Percentiles rank a stretch among this genome's conserved stretches.
Conservation (phyloP, 2,113 vertebrate genomes). For the Corydoras sp. region DNA sequence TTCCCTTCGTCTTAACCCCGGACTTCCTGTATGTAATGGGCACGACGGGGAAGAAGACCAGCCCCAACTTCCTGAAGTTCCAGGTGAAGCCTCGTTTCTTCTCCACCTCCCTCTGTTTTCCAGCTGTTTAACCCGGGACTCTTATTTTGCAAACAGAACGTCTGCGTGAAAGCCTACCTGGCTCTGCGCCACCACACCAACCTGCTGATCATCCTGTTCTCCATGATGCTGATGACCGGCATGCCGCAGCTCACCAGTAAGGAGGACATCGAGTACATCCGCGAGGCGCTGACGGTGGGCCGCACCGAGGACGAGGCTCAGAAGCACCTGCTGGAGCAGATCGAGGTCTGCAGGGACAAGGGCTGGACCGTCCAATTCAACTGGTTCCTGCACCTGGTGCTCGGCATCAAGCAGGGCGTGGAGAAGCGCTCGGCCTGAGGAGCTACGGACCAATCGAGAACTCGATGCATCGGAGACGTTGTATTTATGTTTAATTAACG, state of each 20-base stretch:
- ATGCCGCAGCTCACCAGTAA: slow-evolving; percentile 97
- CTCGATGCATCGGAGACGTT: too few species aligned
- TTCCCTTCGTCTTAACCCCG: slow-evolving; percentile 94
- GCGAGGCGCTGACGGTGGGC: slow-evolving; percentile 89
- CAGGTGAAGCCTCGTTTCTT: slow-evolving; percentile 70
- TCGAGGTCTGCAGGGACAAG: slow-evolving; percentile 96
- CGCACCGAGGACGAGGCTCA: slow-evolving; percentile 85
- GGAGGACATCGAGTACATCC: slow-evolving; percentile 96
- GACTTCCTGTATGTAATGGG: slow-evolving; percentile 98
- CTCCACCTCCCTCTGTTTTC: too few species aligned
- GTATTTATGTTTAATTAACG: too few species aligned
- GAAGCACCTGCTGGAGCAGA: slow-evolving; percentile 93
- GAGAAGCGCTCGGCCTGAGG: slow-evolving; percentile 84
- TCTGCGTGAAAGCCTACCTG: slow-evolving; percentile 91
- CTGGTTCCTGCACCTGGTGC: slow-evolving; percentile 96
- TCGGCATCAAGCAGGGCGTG: slow-evolving; percentile 95
- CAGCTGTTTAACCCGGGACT: too few species aligned
- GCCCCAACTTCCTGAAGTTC: slow-evolving; percentile 90
- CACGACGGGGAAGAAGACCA: slow-evolving; percentile 89
- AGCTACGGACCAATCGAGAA: too few species aligned
- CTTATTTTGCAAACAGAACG: slow-evolving; percentile 62
- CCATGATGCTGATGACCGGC: slow-evolving; percentile 99
- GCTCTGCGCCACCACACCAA: slow-evolving; percentile 94
- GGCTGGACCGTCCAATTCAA: slow-evolving; percentile 99
- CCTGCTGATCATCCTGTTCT: slow-evolving; percentile 95